Conservation (phyloP, 2,113 vertebrate genomes). For the Thymallus thymallus region DNA sequence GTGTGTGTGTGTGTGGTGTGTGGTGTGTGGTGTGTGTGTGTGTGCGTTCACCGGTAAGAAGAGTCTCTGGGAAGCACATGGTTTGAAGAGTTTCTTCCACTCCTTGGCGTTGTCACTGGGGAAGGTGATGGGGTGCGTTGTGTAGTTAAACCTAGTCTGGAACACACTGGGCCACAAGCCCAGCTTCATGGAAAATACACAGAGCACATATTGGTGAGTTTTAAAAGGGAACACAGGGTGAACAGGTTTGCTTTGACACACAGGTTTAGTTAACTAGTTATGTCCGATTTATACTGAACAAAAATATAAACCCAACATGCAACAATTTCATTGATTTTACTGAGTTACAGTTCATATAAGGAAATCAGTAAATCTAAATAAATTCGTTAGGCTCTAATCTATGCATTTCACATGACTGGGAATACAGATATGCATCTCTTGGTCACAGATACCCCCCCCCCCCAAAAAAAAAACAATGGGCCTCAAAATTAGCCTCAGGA, state of each 20-base stretch:
- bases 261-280: background rate
- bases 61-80: constrained; percentile 94
- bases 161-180: constrained; percentile 77
- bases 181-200: constrained; percentile 71
- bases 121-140: constrained; percentile 89
- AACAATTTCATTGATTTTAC: too few relatives aligned
- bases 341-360: too few relatives aligned
- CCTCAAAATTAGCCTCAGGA: too few relatives aligned
- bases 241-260: background rate
- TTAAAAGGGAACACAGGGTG: background rate
- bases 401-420: too few relatives aligned
- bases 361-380: too few relatives aligned
- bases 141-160: constrained; percentile 80
- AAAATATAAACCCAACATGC: too few relatives aligned
- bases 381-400: too few relatives aligned
- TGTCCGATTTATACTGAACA: too few relatives aligned
- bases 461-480: too few relatives aligned
- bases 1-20: constrained; percentile 42
- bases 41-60: constrained; percentile 89
- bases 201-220: background rate
- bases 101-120: constrained; percentile 84
- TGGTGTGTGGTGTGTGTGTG: background rate
- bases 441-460: too few relatives aligned
- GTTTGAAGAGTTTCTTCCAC: constrained; percentile 97
- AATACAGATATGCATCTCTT: too few relatives aligned